These are phyloP conservation scores for Dicrurus megarhynchus DNA, from an alignment of 2,113 vertebrate genomes.

Conservation along the genomic window DNA sequence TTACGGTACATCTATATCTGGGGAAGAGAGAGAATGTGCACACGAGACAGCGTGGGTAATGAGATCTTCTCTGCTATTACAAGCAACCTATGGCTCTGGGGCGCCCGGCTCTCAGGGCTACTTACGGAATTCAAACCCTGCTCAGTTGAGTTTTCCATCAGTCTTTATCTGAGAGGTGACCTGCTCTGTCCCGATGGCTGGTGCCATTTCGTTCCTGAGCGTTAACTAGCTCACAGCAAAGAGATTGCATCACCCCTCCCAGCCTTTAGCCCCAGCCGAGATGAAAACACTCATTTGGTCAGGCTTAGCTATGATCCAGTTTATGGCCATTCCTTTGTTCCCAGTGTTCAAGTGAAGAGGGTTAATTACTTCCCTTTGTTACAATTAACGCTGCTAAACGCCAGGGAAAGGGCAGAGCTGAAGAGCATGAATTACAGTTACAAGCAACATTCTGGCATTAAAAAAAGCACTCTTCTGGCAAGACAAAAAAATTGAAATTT, in stretches of 20 bases:
- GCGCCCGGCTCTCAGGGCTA: neutral
- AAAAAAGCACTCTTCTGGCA: neutral
- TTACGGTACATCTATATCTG: neutral
- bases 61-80: slow-evolving; percentile 29
- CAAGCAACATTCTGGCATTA: slow-evolving; percentile 3
- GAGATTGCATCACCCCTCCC: neutral
- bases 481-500: neutral
- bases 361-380: slow-evolving; percentile 55
- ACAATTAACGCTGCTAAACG: slow-evolving; percentile 31
- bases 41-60: slow-evolving; percentile 17
- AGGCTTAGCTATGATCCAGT: neutral
- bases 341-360: slow-evolving; percentile 9
- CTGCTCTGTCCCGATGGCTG: neutral
- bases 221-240: neutral
- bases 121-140: neutral
- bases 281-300: neutral
- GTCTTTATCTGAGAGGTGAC: neutral
- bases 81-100: slow-evolving; percentile 34
- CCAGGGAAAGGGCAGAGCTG: slow-evolving; percentile 13
- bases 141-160: neutral
- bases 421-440: slow-evolving; percentile 17
- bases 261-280: neutral
- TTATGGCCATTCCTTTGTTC: slow-evolving; percentile 33
- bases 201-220: neutral
- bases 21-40: neutral